Base-by-base conservation (phyloP, 2,888 invertebrate genomes). In the Cryptosula pallasiana region DNA sequence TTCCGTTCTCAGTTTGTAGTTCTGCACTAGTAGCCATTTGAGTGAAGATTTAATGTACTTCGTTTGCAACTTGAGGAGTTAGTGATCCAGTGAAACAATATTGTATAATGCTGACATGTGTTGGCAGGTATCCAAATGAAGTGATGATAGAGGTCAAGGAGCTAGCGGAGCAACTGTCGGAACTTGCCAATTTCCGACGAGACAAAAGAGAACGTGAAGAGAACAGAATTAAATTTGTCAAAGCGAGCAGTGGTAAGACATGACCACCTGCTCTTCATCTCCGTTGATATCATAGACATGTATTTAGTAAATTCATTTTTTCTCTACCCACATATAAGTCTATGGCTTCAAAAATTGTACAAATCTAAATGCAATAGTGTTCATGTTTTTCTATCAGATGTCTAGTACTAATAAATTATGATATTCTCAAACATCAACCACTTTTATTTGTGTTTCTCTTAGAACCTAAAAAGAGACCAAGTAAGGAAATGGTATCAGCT, bases 241-340 rank as follows among this genome's bases (percentile, higher is more conserved):
- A 63, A 34, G 63, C 63, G 2, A 63, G 25, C 27, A 63, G 63
- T 32, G 63, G 63, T 63, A 63, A 63, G 63, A 32, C 63, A 5
- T 63, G 57, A 57, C 5, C 57, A n/a, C n/a, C 5, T 45, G 45
- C 45, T 20, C 20, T 45, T 45, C 45, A n/a, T n/a, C n/a, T n/a
- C n/a, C n/a, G n/a, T n/a, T n/a, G n/a, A n/a, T n/a, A n/a, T n/a
- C n/a, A n/a, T n/a, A n/a, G n/a, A n/a, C n/a, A n/a, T n/a, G n/a
- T n/a, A n/a, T n/a, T n/a, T n/a, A n/a, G n/a, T n/a, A n/a, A n/a
- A n/a, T n/a, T n/a, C n/a, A n/a, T n/a, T n/a, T n/a, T n/a, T n/a
- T n/a, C n/a, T n/a, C n/a, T n/a, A n/a, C n/a, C n/a, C n/a, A n/a
- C n/a, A n/a, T n/a, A n/a, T n/a, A n/a, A n/a, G n/a, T n/a, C n/a